Evolutionary conservation across 2,797 vertebrate genomes (phyloP).

Genomic region (Netta rufina): DNA sequence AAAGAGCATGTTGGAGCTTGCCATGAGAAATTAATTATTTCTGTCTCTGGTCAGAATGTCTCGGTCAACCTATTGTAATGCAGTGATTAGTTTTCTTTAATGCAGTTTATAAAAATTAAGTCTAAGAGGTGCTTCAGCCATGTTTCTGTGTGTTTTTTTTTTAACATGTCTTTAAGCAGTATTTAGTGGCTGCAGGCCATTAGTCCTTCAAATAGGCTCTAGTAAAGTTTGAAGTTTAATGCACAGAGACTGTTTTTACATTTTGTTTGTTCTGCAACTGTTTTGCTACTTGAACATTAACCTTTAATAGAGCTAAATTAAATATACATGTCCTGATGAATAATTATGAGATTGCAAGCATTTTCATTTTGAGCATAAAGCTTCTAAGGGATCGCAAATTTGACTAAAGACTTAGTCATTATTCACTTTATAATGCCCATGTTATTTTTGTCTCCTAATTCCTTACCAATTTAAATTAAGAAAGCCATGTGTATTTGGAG

Average conservation of each 20-base stretch:
- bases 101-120: slow-evolving; percentile 71
- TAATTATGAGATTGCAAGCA: slow-evolving; percentile 76
- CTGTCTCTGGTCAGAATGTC: slow-evolving; percentile 48
- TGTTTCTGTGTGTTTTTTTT: slow-evolving; percentile 28
- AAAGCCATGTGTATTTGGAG: slow-evolving; percentile 27
- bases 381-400: slow-evolving; percentile 70
- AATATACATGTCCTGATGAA: slow-evolving; percentile 81
- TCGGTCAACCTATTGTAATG: slow-evolving; percentile 56
- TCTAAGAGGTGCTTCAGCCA: slow-evolving; percentile 61
- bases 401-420: slow-evolving; percentile 67
- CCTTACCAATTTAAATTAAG: slow-evolving; percentile 38
- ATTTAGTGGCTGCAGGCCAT: slow-evolving; percentile 66
- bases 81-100: slow-evolving; percentile 72
- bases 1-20: slow-evolving; percentile 47
- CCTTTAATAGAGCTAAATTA: slow-evolving; percentile 81
- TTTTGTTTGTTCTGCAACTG: slow-evolving; percentile 73
- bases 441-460: slow-evolving; percentile 64
- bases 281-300: slow-evolving; percentile 78
- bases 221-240: slow-evolving; percentile 70
- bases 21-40: slow-evolving; percentile 38
- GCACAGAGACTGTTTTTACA: slow-evolving; percentile 67
- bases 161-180: slow-evolving; percentile 72
- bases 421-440: slow-evolving; percentile 54
- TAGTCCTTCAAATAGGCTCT: slow-evolving; percentile 67
- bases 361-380: slow-evolving; percentile 74